Evolutionary conservation across 1,140 invertebrate species (phyloP).

Genomic region (Caenorhabditis brenneri): DNA sequence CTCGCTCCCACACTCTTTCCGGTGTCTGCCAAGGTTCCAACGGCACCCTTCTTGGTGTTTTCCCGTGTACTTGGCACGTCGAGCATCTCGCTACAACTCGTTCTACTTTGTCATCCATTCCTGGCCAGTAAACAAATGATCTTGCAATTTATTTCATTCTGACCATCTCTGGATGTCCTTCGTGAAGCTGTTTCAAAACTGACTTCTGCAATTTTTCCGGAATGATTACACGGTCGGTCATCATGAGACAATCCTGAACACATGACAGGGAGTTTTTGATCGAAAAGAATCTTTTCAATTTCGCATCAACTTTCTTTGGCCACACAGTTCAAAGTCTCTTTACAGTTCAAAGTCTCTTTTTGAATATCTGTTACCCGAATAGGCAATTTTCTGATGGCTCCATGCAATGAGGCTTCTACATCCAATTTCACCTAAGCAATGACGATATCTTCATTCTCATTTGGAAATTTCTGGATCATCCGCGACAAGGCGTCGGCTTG

Average conservation of each 20-base stretch:
- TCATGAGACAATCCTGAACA: constrained; percentile 60
- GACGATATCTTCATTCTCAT: constrained; percentile 51
- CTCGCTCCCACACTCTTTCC: not conserved
- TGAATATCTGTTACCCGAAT: not conserved
- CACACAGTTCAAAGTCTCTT: not conserved
- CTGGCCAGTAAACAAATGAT: too few species aligned
- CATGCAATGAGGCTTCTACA: not conserved
- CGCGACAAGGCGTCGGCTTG: constrained; percentile 64
- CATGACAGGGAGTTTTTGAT: not conserved
- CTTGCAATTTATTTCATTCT: constrained; percentile 72
- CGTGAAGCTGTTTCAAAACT: constrained; percentile 71
- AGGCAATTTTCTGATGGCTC: not conserved
- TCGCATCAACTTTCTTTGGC: not conserved
- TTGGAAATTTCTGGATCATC: constrained; percentile 26
- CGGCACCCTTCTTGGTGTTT: not conserved
- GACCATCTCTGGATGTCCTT: constrained; percentile 71
- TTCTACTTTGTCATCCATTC: not conserved
- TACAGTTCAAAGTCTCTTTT: not conserved
- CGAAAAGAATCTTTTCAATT: not conserved
- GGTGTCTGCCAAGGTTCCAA: too few species aligned
- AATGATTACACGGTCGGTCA: constrained; percentile 67
- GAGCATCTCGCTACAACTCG: not conserved
- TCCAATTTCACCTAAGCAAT: constrained; percentile 46
- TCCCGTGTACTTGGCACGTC: not conserved
- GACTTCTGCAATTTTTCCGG: constrained; percentile 59